Evolutionary conservation across 2,113 vertebrate genomes (phyloP).

Genomic region (Gymnogyps californianus): DNA sequence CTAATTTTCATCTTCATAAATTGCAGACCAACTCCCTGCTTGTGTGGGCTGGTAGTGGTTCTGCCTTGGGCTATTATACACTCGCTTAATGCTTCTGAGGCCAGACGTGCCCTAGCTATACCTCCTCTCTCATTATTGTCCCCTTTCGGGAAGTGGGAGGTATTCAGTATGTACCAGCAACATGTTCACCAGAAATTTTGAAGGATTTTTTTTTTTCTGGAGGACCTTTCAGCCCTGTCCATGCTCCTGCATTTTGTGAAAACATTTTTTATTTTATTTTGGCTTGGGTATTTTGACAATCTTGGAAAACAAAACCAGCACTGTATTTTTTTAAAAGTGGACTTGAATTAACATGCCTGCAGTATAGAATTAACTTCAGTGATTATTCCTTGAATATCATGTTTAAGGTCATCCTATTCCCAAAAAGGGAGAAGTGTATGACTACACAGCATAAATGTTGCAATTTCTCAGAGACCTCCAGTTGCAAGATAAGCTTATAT

Average conservation of each 20-base stretch:
- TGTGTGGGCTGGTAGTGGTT: not conserved
- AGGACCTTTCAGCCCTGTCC: not conserved
- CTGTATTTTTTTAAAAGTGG: not conserved
- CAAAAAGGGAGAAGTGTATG: not conserved
- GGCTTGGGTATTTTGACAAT: not conserved
- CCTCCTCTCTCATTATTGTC: not conserved
- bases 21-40: not conserved
- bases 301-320: not conserved
- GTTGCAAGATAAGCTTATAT: not conserved
- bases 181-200: not conserved
- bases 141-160: not conserved
- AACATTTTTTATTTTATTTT: not conserved
- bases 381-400: not conserved
- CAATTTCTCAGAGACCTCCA: not conserved
- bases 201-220: not conserved
- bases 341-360: not conserved
- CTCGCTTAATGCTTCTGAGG: not conserved
- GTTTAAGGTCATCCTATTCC: not conserved
- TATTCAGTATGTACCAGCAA: not conserved
- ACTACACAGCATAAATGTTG: not conserved
- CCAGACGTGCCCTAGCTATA: not conserved
- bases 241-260: fast-evolving
- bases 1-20: not conserved
- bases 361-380: not conserved
- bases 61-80: not conserved